Conservation (phyloP, 1,140 invertebrate genomes). For the Aphis gossypii region DNA sequence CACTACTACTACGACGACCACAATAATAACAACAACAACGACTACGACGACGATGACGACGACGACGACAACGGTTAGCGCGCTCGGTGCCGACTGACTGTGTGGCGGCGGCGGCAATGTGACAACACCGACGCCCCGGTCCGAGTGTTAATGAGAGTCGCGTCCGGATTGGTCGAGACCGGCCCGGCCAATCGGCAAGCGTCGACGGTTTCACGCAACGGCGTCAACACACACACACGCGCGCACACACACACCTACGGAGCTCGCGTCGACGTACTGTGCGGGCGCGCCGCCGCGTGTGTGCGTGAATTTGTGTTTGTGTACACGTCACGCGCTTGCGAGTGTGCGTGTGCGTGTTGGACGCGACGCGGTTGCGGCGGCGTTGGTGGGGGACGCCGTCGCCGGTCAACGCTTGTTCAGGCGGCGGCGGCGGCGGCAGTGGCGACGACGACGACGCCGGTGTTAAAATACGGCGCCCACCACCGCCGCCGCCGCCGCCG, state of each 20-base stretch:
- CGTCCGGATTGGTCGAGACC: conserved; percentile 56
- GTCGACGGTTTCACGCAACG: conserved; percentile 58
- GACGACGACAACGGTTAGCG: conserved; percentile 43
- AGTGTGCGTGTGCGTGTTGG: conserved; percentile 11
- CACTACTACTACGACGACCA: not conserved
- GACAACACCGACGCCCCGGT: conserved; percentile 58
- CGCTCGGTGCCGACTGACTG: conserved; percentile 57
- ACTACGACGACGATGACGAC: not conserved
- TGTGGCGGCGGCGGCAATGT: conserved; percentile 54
- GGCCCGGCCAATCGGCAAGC: conserved; percentile 54
- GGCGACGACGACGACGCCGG: conserved; percentile 57
- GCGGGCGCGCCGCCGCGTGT: not conserved
- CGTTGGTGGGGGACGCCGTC: conserved; percentile 42
- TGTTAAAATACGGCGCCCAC: conserved; percentile 57
- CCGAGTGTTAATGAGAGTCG: conserved; percentile 58
- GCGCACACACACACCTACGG: not conserved
- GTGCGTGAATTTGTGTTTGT: not conserved
- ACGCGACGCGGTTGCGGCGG: conserved; percentile 22
- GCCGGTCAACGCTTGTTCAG: conserved; percentile 58
- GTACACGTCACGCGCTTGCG: not conserved
- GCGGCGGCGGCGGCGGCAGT: not conserved
- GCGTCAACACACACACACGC: conserved; percentile 36
- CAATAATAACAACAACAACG: not conserved
- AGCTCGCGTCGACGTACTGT: conserved; percentile 1
- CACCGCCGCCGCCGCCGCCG: not conserved